A percentile compares a stretch with the other conserved stretches of the same genome.
Conservation (phyloP, 2,888 invertebrate species). For the Eupithecia inturbata region DNA sequence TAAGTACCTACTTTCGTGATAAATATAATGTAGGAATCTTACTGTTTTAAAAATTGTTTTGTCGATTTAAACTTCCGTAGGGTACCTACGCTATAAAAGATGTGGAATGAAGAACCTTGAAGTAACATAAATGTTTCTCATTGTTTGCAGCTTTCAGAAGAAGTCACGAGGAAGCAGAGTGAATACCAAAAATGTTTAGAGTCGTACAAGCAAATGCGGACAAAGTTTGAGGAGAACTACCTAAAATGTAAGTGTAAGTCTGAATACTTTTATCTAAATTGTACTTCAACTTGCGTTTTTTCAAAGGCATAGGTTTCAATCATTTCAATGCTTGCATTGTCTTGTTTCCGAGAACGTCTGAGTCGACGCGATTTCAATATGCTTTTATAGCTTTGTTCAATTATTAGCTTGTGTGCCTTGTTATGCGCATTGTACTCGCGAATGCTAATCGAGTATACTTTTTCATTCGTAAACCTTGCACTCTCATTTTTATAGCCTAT, state of each 20-base stretch:
- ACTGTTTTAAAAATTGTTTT: too few species aligned
- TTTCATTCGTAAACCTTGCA: neutral
- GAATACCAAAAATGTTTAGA: slow-evolving; percentile 97
- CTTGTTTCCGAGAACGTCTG: slow-evolving; percentile 29
- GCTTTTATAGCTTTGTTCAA: slow-evolving; percentile 28
- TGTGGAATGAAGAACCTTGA: neutral
- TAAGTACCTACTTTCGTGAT: too few species aligned
- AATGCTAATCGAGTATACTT: slow-evolving; percentile 1
- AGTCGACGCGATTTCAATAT: slow-evolving; percentile 30
- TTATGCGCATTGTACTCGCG: slow-evolving; percentile 15
- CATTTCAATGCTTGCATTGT: slow-evolving; percentile 27
- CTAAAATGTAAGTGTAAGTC: slow-evolving; percentile 88
- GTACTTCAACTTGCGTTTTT: slow-evolving; percentile 7
- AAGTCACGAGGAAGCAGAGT: slow-evolving; percentile 92
- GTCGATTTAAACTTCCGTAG: too few species aligned
- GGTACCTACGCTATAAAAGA: too few species aligned
- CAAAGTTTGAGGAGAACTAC: slow-evolving; percentile 96
- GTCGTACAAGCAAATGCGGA: slow-evolving; percentile 93
- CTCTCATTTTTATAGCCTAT: neutral
- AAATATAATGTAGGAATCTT: too few species aligned
- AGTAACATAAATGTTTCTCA: slow-evolving; percentile 34
- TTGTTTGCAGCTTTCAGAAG: slow-evolving; percentile 91
- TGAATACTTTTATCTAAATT: slow-evolving; percentile 19
- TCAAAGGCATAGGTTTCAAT: slow-evolving; percentile 20
- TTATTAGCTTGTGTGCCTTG: slow-evolving; percentile 15